phyloP scores from a whole-genome alignment of 2,113 vertebrate species.

The Eupsittula cactorum region DNA sequence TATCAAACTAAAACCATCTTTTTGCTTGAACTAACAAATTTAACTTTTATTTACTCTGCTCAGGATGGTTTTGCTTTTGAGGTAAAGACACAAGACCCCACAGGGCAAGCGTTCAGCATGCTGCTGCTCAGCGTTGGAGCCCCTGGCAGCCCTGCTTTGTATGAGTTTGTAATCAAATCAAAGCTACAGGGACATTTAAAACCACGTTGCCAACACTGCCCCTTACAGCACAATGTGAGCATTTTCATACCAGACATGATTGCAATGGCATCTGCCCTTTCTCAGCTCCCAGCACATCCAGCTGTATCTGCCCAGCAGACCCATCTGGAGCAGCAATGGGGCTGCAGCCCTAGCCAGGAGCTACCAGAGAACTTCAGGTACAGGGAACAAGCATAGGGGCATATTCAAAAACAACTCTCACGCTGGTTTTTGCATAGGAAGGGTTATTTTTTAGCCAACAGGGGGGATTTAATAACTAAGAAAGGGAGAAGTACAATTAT shows the following conservation, averaged over 20 bases:
- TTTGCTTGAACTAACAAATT: not conserved
- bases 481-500: not conserved
- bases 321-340: accelerated
- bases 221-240: accelerated
- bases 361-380: not conserved
- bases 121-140: accelerated
- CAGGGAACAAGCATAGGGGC: accelerated
- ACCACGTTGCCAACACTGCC: accelerated
- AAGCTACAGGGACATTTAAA: not conserved
- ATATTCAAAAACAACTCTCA: not conserved
- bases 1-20: not conserved
- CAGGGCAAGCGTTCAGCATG: not conserved
- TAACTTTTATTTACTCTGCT: not conserved
- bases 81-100: not conserved
- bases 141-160: not conserved
- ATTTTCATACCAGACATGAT: not conserved
- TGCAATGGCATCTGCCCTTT: not conserved
- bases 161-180: not conserved
- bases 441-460: not conserved
- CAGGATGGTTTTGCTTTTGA: not conserved
- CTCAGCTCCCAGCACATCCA: accelerated
- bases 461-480: not conserved
- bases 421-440: accelerated
- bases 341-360: not conserved
- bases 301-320: not conserved